phyloP scores from a whole-genome alignment of 2,113 vertebrate species.

The Sakesphorus luctuosus region DNA sequence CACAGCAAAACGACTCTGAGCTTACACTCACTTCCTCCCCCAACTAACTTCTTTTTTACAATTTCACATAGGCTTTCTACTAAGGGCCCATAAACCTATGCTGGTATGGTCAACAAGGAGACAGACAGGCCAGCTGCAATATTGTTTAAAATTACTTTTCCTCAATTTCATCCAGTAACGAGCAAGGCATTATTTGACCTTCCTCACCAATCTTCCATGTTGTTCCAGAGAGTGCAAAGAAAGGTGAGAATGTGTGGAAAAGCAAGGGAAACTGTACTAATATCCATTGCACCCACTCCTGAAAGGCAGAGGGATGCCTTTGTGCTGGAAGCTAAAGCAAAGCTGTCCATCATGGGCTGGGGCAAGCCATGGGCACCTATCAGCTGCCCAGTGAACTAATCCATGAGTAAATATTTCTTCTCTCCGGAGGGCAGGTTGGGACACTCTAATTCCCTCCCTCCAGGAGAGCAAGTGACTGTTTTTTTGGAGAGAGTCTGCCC shows the following conservation, averaged over 20 bases:
- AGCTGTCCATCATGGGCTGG: neutral
- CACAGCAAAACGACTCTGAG: neutral
- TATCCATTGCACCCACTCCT: neutral
- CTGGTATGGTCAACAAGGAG: neutral
- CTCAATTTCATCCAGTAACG: neutral
- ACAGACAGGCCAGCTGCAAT: conserved; percentile 24
- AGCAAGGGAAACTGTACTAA: neutral
- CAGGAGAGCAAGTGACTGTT: neutral
- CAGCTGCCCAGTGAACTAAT: neutral
- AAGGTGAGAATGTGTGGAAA: neutral
- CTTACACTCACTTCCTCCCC: neutral
- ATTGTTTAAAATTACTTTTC: neutral
- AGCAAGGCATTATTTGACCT: neutral
- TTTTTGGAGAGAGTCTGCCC: neutral
- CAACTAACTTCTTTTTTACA: neutral
- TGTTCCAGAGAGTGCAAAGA: neutral
- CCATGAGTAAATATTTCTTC: neutral
- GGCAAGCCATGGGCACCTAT: accelerated
- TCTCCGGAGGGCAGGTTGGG: neutral
- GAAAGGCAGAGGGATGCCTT: neutral
- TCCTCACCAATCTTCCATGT: neutral
- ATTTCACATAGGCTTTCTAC: conserved; percentile 4
- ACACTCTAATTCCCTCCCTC: neutral
- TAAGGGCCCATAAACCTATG: neutral
- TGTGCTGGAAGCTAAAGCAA: neutral